Base-by-base conservation (phyloP, 2,113 vertebrate genomes). In the Eptesicus fuscus region DNA sequence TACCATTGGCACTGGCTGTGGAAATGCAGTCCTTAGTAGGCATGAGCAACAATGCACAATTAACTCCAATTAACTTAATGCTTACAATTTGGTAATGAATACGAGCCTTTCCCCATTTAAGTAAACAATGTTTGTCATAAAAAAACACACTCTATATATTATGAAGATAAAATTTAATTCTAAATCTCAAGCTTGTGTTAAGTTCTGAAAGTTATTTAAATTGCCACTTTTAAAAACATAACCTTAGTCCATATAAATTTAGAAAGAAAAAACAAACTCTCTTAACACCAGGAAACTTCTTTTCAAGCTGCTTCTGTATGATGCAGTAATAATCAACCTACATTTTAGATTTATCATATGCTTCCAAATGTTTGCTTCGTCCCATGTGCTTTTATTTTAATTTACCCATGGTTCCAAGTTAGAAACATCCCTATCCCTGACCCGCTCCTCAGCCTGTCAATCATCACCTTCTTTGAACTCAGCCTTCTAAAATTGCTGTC, bases 151-250 rank as follows among this genome's bases (percentile, higher is more conserved):
- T 96, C 35, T 96, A 97, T 93, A 93, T 53, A 94, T 79, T 88
- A 91, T 78, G 96, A 95, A 94, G 23, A 82, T 91, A 91, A 95
- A 90, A 82, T 47, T 93, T 97, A 5, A 94, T 90, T 96, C 93
- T 96, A 65, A 95, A 95, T 83, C 59, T 90, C 83, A 5, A 16
- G 84, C 93, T 97, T 69, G 91, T 95, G 53, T 82, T 87, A 95
- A 82, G 25, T 84, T 95, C 87, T 95, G 74, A 93, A 97, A 97
- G 85, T 96, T 94, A 96, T 90, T 94, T 97, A 73, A 80, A 49
- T 77, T 56, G 32, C 42, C 20, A n/a, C 47, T 88, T 74, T 89
- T 5, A 77, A 78, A 69, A 37, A 69, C 30, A 74, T 37, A 76
- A 69, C 5, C 4, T 73, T 92, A 76, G 18, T 40, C 32, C 18